Evolutionary conservation across 2,113 vertebrate genomes (phyloP).

Genomic region (Sisor rabdophorus): DNA sequence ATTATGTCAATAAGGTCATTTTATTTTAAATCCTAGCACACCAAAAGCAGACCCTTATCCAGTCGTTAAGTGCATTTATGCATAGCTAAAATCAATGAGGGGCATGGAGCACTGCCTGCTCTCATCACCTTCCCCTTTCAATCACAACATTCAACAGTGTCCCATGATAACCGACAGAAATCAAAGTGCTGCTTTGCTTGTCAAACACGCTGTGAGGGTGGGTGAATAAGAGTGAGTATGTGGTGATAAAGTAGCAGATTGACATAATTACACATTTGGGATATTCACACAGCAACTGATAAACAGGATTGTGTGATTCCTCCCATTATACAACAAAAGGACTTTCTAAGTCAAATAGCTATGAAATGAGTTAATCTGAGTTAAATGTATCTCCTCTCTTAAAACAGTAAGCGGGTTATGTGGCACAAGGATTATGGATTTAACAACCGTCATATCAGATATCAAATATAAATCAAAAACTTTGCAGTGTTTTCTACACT

Average conservation of each 20-base stretch:
- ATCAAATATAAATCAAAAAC: not conserved
- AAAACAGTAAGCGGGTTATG: not conserved
- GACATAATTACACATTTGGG: conserved; percentile 35
- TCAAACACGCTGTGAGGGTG: conserved; percentile 6
- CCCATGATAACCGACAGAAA: conserved; percentile 32
- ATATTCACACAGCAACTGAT: conserved; percentile 30
- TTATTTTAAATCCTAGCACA: conserved; percentile 21
- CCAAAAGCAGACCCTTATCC: conserved; percentile 23
- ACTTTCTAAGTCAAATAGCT: not conserved
- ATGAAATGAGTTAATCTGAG: not conserved
- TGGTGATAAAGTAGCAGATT: conserved; percentile 31
- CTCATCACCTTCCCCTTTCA: conserved; percentile 27
- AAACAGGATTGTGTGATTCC: conserved; percentile 4
- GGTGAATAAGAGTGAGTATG: conserved; percentile 14
- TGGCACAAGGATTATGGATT: not conserved
- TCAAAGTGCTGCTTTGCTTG: conserved; percentile 30
- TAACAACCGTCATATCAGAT: not conserved
- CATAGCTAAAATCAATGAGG: conserved; percentile 24
- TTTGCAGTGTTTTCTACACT: not conserved
- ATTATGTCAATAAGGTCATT: conserved; percentile 15
- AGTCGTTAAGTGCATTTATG: conserved; percentile 28
- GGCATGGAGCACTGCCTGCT: not conserved
- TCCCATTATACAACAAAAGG: not conserved
- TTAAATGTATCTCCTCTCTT: not conserved
- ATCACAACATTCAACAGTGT: conserved; percentile 36